phyloP scores from a whole-genome alignment of 2,888 invertebrate species.

The Chironomus tentans region DNA sequence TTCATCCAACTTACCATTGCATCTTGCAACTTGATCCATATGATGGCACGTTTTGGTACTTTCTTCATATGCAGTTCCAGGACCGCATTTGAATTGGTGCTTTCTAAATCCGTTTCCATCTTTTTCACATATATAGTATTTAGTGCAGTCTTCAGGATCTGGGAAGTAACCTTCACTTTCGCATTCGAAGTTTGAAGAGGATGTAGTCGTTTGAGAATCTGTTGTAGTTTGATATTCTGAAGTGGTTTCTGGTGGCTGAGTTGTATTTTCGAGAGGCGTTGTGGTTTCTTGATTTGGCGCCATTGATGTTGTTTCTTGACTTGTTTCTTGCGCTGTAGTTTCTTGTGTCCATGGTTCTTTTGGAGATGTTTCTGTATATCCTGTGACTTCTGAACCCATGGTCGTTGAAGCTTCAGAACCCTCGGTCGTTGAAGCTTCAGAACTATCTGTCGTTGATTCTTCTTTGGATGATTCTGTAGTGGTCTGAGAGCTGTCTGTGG shows the following conservation, averaged over 20 bases:
- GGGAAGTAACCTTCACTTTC: slow-evolving; percentile 53
- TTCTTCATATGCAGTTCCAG: slow-evolving; percentile 70
- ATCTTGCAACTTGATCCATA: neutral
- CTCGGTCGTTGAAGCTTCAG: neutral
- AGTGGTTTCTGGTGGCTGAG: no score
- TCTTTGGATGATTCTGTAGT: slow-evolving; percentile 19
- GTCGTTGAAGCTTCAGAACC: neutral
- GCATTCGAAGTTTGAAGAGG: slow-evolving; percentile 36
- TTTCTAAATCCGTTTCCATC: slow-evolving; percentile 51
- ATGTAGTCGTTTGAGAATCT: neutral
- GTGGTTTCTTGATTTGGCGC: neutral
- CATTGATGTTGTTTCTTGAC: neutral
- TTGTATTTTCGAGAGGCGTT: no score
- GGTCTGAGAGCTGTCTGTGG: slow-evolving; percentile 9
- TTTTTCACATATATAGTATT: slow-evolving; percentile 44
- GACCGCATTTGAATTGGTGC: slow-evolving; percentile 63
- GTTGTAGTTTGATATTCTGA: neutral
- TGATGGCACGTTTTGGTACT: slow-evolving; percentile 9
- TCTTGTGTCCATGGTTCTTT: slow-evolving; percentile 27
- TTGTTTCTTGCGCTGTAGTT: slow-evolving; percentile 18
- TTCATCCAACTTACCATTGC: neutral
- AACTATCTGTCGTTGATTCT: neutral
- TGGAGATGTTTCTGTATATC: slow-evolving; percentile 22
- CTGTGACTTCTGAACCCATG: neutral
- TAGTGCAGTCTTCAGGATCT: slow-evolving; percentile 50